Evolutionary conservation across 2,797 vertebrate genomes (phyloP).

Genomic region (Todus mexicanus): DNA sequence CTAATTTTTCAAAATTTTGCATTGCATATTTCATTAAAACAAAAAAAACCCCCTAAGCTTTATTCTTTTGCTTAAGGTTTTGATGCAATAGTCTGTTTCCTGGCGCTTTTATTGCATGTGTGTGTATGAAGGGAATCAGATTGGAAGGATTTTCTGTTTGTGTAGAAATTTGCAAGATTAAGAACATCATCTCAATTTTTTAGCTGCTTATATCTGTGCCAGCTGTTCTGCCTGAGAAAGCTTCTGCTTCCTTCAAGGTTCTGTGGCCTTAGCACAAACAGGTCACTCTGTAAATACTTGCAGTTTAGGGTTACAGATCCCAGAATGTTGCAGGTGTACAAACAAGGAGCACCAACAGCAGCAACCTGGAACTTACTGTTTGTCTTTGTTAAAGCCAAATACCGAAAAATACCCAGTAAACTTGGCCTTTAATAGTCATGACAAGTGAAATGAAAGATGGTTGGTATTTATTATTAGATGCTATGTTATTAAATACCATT

Average conservation of each 20-base stretch:
- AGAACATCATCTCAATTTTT: background rate
- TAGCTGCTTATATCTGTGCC: background rate
- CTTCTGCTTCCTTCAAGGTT: background rate
- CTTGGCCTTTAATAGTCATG: background rate
- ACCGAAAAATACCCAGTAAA: background rate
- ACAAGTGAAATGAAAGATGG: background rate
- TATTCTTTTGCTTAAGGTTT: background rate
- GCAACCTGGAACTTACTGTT: background rate
- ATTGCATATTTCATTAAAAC: background rate
- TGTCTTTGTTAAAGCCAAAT: background rate
- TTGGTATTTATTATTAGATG: background rate
- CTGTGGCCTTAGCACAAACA: background rate
- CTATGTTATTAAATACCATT: background rate
- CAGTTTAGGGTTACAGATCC: background rate
- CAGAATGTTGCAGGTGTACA: background rate
- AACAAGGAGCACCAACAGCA: background rate
- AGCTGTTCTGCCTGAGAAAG: slow-evolving; percentile 11
- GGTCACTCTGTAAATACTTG: background rate
- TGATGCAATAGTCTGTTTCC: background rate
- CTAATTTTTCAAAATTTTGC: background rate
- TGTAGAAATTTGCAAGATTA: background rate
- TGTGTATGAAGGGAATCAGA: background rate
- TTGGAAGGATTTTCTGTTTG: background rate
- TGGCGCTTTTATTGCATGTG: background rate
- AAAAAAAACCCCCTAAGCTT: background rate